Base-by-base conservation (phyloP, 1,140 invertebrate genomes). In the Drosophila mojavensis region DNA sequence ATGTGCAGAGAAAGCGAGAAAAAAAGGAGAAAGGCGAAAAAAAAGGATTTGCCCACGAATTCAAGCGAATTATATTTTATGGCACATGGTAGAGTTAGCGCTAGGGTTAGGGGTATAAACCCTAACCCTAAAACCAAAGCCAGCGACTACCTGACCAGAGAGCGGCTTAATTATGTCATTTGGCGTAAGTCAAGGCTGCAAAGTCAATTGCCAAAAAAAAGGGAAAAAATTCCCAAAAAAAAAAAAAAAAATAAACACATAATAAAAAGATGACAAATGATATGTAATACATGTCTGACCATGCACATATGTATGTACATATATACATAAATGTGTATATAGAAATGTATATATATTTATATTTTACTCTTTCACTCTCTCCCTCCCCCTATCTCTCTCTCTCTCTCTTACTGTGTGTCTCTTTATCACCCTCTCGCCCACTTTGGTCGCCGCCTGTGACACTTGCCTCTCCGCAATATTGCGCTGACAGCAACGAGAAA, bases 401-500 rank as follows among this genome's bases (percentile, higher is more conserved):
- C 15, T 61, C 43, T 28, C 28, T 2, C 28, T 5, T 4, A 6
- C 11, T 11, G 26, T 6, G 9, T 20, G 11, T 5, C 3, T 11
- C 36, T 39, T 11, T 11, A 39, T 11, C 36, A 39, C 10, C 36
- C 36, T 11, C 36, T 39, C 10, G 36, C 2, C 10, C 36, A 11
- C 2, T 39, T 13, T 39, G 36, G 36, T 30, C 15, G 50, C 30
- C 45, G 26, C 47, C 47, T 59, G 73, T 47, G 65, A 71, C 68
- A 71, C 68, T 75, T 71, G 67, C 68, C 53, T 67, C 67, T 60
- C 45, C 81, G 84, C 84, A 89, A 89, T 89, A 89, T 89, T 89
- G 84, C 84, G 81, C 79, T 89, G 84, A 89, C 84, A 89, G 84
- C 84, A 81, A 81, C 74, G 84, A 89, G 82, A 89, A 89, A 89